Base-by-base conservation (phyloP, 2,888 invertebrate genomes). In the Nemurella pictetii region DNA sequence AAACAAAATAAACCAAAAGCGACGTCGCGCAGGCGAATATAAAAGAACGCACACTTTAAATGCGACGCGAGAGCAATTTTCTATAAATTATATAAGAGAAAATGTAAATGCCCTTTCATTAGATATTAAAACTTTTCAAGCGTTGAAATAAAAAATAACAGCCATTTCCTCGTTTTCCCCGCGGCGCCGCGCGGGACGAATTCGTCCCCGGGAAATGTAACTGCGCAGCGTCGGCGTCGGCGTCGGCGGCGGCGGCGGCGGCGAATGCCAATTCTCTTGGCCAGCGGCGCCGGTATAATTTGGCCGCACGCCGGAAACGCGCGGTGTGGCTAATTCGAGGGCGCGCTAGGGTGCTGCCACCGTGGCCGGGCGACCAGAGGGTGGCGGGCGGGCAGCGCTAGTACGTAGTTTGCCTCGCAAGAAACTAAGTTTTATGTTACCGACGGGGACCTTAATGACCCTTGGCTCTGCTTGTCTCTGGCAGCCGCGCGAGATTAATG, bases 351-450 rank as follows among this genome's bases (percentile, higher is more conserved):
- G n/a, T 20, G 55, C 55, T n/a, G n/a, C n/a, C n/a, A n/a, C n/a
- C 55, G 55, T 20, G 15, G 55, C 55, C 9, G 4, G 32, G 4
- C 32, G 32, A 3, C 9, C 32, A 9, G 4, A 32, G 32, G 32
- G 55, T 32, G 32, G 32, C 32, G 32, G 3, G 32, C 32, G 9
- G 32, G 32, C n/a, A n/a, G n/a, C n/a, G n/a, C n/a, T n/a, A 36
- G 15, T 36, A 36, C 7, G 55, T 36, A 36, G 55, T 73, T 4
- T 4, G 5, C 4, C 15, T 28, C 28, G 30, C 26, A 78, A 78
- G 78, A 78, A 78, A 78, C 78, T 78, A 30, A 28, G 78, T 78
- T 78, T 78, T 78, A 78, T 78, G 78, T 78, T 78, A 28, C 30
- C 78, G 20, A 55, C 78, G 27, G 75, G 28, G 78, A 29, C 78